A percentile compares a stretch with the other conserved stretches of the same genome.
These are phyloP conservation scores for Iphiclides podalirius DNA, from an alignment of 2,888 invertebrate genomes.

Conservation along the genomic window DNA sequence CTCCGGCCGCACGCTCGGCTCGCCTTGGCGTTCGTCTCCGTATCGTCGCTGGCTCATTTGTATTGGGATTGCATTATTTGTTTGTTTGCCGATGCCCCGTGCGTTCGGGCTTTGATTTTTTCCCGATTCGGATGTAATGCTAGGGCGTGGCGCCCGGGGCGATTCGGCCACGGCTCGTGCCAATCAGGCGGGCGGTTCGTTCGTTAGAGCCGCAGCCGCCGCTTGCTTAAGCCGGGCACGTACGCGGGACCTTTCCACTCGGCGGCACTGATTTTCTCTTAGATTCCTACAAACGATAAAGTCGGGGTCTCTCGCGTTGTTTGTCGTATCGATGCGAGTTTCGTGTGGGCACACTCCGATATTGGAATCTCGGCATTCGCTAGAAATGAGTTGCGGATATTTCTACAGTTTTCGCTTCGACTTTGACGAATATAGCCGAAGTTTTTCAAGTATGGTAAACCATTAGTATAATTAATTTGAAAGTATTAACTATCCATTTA, in stretches of 20 bases:
- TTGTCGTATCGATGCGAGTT: too few species aligned
- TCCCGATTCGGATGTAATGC: conserved; percentile 74
- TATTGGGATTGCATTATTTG: conserved; percentile 77
- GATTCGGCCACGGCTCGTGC: conserved; percentile 51
- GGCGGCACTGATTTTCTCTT: conserved; percentile 71
- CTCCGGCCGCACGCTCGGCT: conserved; percentile 66
- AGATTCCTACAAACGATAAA: conserved; percentile 57
- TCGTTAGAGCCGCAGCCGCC: conserved; percentile 60
- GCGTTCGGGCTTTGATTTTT: conserved; percentile 76
- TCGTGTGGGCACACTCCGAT: too few species aligned
- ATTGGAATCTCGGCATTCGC: too few species aligned
- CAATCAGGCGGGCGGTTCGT: conserved; percentile 63
- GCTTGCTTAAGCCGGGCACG: conserved; percentile 72
- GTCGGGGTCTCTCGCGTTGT: conserved; percentile 48
- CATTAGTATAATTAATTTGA: too few species aligned
- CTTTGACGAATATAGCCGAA: too few species aligned
- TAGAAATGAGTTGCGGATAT: too few species aligned
- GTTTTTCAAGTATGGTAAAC: too few species aligned
- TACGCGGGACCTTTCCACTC: conserved; percentile 74
- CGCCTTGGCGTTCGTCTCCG: conserved; percentile 55
- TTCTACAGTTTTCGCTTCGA: too few species aligned
- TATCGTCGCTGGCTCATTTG: conserved; percentile 76
- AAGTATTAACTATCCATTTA: too few species aligned
- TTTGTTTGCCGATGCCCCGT: conserved; percentile 75
- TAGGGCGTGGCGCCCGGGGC: conserved; percentile 63